These are phyloP conservation scores for Numenius arquata DNA, from an alignment of 2,113 vertebrate species.

Conservation along the genomic window DNA sequence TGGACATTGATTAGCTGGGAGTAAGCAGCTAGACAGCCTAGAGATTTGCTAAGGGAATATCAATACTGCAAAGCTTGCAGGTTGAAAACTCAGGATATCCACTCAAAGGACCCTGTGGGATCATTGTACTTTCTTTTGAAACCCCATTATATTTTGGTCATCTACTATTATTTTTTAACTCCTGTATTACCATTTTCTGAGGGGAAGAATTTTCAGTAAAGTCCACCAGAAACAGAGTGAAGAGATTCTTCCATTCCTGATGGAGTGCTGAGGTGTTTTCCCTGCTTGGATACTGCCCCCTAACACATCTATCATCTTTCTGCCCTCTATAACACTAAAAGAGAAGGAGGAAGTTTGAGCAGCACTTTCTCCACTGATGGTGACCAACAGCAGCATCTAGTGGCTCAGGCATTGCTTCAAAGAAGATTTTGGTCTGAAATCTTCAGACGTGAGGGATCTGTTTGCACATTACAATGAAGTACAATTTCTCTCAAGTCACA, in stretches of 20 bases:
- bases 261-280: not conserved
- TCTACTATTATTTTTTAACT: not conserved
- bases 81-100: not conserved
- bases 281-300: not conserved
- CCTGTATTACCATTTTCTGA: not conserved
- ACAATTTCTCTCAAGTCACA: not conserved
- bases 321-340: not conserved
- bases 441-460: not conserved
- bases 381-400: not conserved
- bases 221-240: not conserved
- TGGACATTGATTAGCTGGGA: not conserved
- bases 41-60: slow-evolving; percentile 2
- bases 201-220: not conserved
- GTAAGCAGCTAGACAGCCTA: not conserved
- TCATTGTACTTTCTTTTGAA: not conserved
- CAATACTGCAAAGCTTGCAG: not conserved
- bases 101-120: not conserved
- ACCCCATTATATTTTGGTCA: not conserved
- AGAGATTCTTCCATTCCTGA: not conserved
- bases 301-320: not conserved
- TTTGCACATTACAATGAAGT: not conserved
- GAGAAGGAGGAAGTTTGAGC: not conserved
- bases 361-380: rapidly evolving
- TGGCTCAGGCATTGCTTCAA: not conserved
- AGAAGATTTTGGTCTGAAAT: not conserved